These are phyloP conservation scores for Sebastes steindachneri DNA, from an alignment of 2,797 vertebrate species.

Conservation along the genomic window DNA sequence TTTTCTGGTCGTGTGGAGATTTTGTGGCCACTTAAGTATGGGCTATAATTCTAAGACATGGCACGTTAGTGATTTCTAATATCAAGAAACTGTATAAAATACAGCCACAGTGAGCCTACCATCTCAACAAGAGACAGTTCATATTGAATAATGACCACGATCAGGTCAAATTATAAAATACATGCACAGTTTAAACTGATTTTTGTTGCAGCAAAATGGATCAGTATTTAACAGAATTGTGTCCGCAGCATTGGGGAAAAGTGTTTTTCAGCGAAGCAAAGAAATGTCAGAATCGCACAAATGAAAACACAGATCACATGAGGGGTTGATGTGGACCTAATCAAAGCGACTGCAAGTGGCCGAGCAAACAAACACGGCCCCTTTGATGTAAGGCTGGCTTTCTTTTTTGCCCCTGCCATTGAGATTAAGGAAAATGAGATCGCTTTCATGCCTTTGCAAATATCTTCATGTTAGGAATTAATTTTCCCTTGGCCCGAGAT, in stretches of 20 bases:
- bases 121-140: not conserved
- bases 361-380: conserved; percentile 61
- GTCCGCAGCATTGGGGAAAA: not conserved
- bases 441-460: conserved; percentile 77
- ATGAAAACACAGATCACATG: conserved; percentile 38
- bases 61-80: not conserved
- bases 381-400: conserved; percentile 71
- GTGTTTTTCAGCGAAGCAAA: conserved; percentile 26
- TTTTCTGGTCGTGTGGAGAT: conserved; percentile 16
- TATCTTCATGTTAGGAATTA: conserved; percentile 75
- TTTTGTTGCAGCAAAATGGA: not conserved
- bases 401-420: conserved; percentile 58
- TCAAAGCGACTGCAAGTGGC: conserved; percentile 68
- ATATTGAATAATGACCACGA: not conserved
- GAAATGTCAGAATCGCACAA: conserved; percentile 61
- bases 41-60: not conserved
- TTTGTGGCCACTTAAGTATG: conserved; percentile 2
- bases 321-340: conserved; percentile 61
- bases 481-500: conserved; percentile 74
- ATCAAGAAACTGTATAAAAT: not conserved
- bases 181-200: not conserved
- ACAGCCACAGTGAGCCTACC: not conserved
- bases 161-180: not conserved
- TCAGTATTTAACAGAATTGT: not conserved
- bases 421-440: conserved; percentile 71